Conservation (phyloP, 2,797 vertebrate genomes). For the Argentina silus region DNA sequence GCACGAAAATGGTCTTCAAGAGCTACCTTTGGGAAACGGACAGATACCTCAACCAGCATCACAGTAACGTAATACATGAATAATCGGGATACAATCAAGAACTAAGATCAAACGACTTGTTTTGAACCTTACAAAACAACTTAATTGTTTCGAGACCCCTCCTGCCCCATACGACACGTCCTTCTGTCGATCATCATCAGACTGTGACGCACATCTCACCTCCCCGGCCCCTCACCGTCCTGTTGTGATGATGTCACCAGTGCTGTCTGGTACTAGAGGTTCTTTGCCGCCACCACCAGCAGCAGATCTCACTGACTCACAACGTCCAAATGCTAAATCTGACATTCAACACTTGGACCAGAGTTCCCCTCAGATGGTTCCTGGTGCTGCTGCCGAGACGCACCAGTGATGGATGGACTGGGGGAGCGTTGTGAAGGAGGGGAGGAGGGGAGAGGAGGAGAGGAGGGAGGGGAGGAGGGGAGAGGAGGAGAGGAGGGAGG, state of each 20-base stretch:
- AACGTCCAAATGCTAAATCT: conserved; percentile 67
- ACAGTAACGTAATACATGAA: no score
- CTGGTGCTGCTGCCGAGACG: conserved; percentile 49
- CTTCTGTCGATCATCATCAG: background rate
- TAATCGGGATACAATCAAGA: no score
- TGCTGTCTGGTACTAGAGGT: background rate
- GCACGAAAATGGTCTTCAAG: background rate
- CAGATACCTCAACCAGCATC: no score
- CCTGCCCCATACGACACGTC: background rate
- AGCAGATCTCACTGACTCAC: conserved; percentile 18
- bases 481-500: background rate
- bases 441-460: conserved; percentile 26
- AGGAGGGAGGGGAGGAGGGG: background rate
- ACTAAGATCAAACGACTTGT: no score
- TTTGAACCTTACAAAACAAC: no score
- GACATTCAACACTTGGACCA: conserved; percentile 62
- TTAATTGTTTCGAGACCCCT: background rate
- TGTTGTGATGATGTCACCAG: background rate
- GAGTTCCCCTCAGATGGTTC: no score
- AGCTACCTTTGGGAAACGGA: no score
- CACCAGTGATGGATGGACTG: conserved; percentile 25
- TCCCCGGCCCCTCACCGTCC: background rate
- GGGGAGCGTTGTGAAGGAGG: conserved; percentile 32
- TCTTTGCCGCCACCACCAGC: no score
- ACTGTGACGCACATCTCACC: background rate